Conservation (phyloP, 2,888 invertebrate genomes). For the Lapara coniferarum region DNA sequence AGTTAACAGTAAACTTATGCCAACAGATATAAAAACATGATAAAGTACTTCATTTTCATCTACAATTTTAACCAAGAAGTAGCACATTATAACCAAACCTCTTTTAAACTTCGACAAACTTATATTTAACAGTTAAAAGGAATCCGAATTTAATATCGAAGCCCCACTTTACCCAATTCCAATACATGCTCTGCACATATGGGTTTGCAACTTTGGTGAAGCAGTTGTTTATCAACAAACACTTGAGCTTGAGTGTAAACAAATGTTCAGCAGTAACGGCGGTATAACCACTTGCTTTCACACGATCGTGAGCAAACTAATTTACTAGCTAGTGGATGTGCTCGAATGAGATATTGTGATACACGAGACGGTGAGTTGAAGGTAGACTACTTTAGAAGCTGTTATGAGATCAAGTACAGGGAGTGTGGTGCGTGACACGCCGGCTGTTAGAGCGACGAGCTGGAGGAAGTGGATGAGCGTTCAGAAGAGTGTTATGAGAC, state of each 20-base stretch:
- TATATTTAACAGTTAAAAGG: neutral
- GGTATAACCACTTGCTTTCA: conserved; percentile 3
- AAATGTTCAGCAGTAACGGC: conserved; percentile 17
- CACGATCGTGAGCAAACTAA: conserved; percentile 7
- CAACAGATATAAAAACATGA: too few species aligned
- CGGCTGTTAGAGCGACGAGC: too few species aligned
- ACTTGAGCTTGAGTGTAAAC: conserved; percentile 17
- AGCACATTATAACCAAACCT: neutral
- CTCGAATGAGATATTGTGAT: neutral
- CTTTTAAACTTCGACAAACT: neutral
- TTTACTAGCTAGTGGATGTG: conserved; percentile 9
- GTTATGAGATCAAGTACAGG: neutral
- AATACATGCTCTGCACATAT: conserved; percentile 21
- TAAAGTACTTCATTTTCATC: neutral
- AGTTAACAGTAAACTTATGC: too few species aligned
- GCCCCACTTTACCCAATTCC: conserved; percentile 15
- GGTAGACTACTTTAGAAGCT: neutral
- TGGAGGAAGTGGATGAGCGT: neutral
- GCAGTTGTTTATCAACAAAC: conserved; percentile 19
- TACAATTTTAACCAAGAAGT: neutral
- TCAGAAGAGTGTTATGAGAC: neutral
- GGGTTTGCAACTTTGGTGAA: conserved; percentile 16
- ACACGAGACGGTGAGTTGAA: neutral
- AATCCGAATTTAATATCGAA: conserved; percentile 17
- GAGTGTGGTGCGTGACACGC: neutral